phyloP scores from a whole-genome alignment of 2,113 vertebrate genomes.

The Labeo catla region DNA sequence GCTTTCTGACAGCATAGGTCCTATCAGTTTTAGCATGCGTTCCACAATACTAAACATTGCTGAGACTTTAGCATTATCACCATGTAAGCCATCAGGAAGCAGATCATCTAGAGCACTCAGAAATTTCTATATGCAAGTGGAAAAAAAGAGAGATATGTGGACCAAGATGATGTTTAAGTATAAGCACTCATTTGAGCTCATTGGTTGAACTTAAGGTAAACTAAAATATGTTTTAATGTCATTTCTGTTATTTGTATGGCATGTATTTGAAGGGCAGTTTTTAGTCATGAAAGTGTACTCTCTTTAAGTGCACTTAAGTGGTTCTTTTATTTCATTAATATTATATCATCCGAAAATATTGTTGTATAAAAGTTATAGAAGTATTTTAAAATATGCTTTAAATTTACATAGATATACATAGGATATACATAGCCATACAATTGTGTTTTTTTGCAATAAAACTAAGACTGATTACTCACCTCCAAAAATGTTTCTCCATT shows the following conservation, averaged over 20 bases:
- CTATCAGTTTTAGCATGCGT: slow-evolving; percentile 55
- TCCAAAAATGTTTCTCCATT: slow-evolving; percentile 50
- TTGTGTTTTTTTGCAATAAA: not conserved
- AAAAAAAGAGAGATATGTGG: slow-evolving; percentile 10
- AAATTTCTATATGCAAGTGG: slow-evolving; percentile 56
- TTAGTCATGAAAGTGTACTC: not conserved
- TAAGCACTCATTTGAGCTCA: not conserved
- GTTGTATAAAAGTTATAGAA: not conserved
- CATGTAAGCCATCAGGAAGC: slow-evolving; percentile 51
- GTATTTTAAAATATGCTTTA: too few relatives aligned
- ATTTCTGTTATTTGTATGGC: too few relatives aligned
- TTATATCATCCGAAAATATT: not conserved
- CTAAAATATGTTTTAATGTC: too few relatives aligned
- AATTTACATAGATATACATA: not conserved
- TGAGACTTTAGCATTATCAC: slow-evolving; percentile 60
- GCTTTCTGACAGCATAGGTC: slow-evolving; percentile 43
- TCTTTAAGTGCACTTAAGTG: not conserved
- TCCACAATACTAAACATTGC: slow-evolving; percentile 66
- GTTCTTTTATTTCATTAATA: not conserved
- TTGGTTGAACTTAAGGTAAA: too few relatives aligned
- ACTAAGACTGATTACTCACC: slow-evolving; percentile 55
- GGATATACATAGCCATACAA: not conserved
- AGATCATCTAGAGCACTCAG: slow-evolving; percentile 61
- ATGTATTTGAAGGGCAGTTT: not conserved
- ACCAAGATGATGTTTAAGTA: not conserved